Conservation (phyloP, 2,888 invertebrate genomes). For the Eugnorisma glareosa region DNA sequence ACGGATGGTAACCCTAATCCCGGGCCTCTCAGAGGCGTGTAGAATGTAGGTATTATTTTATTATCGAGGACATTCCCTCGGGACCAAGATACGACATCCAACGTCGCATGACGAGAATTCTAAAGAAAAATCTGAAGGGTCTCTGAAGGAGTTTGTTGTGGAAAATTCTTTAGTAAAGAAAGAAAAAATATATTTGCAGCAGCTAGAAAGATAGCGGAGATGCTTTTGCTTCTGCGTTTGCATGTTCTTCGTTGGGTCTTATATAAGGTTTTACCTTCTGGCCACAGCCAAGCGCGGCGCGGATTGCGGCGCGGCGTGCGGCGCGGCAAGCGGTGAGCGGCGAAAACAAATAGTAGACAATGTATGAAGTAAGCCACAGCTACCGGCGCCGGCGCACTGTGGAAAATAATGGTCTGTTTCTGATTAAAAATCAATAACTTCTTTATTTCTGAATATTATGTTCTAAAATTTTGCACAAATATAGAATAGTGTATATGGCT, state of each 20-base stretch:
- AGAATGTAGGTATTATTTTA: conserved; percentile 56
- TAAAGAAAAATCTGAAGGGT: conserved; percentile 61
- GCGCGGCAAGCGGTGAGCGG: no score
- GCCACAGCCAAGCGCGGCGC: no score
- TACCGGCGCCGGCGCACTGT: no score
- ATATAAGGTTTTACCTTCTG: no score
- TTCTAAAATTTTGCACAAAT: no score
- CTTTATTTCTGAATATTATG: no score
- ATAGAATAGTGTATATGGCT: no score
- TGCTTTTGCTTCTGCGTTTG: conserved; percentile 4
- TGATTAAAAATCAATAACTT: no score
- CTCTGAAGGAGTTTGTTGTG: conserved; percentile 28
- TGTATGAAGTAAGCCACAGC: no score
- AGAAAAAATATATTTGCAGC: conserved; percentile 31
- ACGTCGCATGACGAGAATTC: conserved; percentile 64
- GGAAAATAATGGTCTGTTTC: no score
- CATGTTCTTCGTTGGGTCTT: not conserved
- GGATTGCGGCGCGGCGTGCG: no score
- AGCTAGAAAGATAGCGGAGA: not conserved
- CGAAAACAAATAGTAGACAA: no score
- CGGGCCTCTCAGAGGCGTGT: conserved; percentile 57
- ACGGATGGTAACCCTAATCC: conserved; percentile 11
- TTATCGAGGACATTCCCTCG: conserved; percentile 55
- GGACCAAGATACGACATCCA: conserved; percentile 60
- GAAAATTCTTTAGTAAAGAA: conserved; percentile 26